phyloP scores from a whole-genome alignment of 2,888 invertebrate species.

The Brenthis daphne region DNA sequence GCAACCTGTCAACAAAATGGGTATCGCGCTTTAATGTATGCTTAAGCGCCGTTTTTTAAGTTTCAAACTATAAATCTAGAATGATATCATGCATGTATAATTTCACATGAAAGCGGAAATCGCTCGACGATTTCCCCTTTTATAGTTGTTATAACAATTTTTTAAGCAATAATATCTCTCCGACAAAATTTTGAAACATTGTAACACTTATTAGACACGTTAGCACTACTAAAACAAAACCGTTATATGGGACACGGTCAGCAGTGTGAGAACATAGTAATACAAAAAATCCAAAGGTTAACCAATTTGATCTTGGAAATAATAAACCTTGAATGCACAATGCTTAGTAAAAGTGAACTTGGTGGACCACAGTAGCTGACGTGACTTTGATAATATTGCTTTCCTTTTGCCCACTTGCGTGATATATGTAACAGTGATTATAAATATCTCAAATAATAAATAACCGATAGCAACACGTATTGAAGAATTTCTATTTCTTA shows the following conservation, averaged over 20 bases:
- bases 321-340: constrained; percentile 25
- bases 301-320: constrained; percentile 15
- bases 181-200: not conserved
- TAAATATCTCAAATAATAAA: not conserved
- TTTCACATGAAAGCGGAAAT: not conserved
- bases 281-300: constrained; percentile 25
- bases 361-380: constrained; percentile 9
- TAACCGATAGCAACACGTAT: not conserved
- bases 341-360: constrained; percentile 23
- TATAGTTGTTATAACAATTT: too few relatives aligned
- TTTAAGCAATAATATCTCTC: too few relatives aligned
- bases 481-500: too few relatives aligned
- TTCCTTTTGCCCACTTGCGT: constrained; percentile 19
- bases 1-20: too few relatives aligned
- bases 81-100: too few relatives aligned
- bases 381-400: constrained; percentile 21
- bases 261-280: constrained; percentile 60
- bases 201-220: constrained; percentile 15
- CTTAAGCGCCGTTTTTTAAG: too few relatives aligned
- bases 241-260: constrained; percentile 59
- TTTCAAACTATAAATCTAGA: too few relatives aligned
- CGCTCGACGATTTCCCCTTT: not conserved
- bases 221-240: constrained; percentile 16
- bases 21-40: too few relatives aligned
- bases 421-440: not conserved